Percentiles rank a stretch among this genome's conserved stretches.
Conservation (phyloP, 2,113 vertebrate species). For the Prolemur simus region DNA sequence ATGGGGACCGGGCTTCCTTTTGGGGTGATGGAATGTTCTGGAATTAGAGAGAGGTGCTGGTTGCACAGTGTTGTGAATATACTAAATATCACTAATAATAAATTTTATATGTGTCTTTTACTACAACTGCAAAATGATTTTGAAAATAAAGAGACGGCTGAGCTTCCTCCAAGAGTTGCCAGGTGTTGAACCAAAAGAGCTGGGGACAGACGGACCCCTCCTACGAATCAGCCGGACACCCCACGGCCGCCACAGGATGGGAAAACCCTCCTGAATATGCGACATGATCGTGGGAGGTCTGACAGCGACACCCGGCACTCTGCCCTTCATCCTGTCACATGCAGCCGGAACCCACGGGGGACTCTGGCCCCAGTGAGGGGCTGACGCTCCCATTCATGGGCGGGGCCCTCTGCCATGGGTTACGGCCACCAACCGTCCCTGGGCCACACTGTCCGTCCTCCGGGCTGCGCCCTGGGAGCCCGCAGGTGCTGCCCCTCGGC, state of each 20-base stretch:
- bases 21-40: not conserved
- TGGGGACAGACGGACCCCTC: not conserved
- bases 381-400: not conserved
- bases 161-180: not conserved
- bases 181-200: not conserved
- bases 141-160: not conserved
- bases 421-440: not conserved
- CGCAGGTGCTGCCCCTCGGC: not conserved
- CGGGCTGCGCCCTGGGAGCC: not conserved
- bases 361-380: not conserved
- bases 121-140: not conserved
- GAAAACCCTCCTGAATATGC: accelerated
- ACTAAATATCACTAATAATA: not conserved
- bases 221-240: not conserved
- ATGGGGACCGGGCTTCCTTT: not conserved
- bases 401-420: too few relatives aligned
- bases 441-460: not conserved
- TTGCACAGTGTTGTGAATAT: accelerated
- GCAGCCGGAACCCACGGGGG: not conserved
- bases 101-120: not conserved
- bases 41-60: not conserved
- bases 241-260: not conserved
- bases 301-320: too few relatives aligned
- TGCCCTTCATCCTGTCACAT: not conserved
- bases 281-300: not conserved